A percentile compares a stretch with the other conserved stretches of the same genome.
Conservation (phyloP, 2,797 vertebrate genomes). For the Petrocephalus sullivani region DNA sequence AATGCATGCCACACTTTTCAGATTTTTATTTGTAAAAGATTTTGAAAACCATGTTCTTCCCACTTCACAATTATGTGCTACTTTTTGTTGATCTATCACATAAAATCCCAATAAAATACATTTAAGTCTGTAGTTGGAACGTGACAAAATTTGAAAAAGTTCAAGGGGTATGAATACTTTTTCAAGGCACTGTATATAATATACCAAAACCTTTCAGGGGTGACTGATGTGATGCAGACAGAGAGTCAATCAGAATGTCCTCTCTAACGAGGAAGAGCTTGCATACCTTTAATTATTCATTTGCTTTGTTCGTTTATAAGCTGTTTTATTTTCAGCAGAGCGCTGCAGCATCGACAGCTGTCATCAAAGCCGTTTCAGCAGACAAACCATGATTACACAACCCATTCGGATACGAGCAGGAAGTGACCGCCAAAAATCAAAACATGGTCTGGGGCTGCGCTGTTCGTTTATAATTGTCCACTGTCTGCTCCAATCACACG, state of each 20-base stretch:
- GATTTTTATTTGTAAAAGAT: too few relatives aligned
- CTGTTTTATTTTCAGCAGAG: not conserved
- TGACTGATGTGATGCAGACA: not conserved
- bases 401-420: not conserved
- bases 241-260: not conserved
- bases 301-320: not conserved
- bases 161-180: too few relatives aligned
- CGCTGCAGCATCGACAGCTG: not conserved
- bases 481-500: not conserved
- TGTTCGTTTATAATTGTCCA: constrained; percentile 9
- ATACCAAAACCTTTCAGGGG: not conserved
- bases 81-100: too few relatives aligned
- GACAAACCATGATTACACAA: not conserved
- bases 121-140: too few relatives aligned
- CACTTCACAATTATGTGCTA: too few relatives aligned
- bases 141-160: too few relatives aligned
- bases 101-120: too few relatives aligned
- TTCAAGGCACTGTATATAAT: not conserved
- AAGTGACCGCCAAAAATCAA: not conserved
- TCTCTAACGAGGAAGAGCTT: not conserved
- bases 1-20: too few relatives aligned
- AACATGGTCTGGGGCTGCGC: not conserved
- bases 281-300: not conserved
- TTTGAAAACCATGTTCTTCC: too few relatives aligned
- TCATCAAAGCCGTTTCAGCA: not conserved